Evolutionary conservation across 2,888 invertebrate genomes (phyloP), one percentile per base, ranked within the genome.

Genomic region (Ectemnius lituratus): DNA sequence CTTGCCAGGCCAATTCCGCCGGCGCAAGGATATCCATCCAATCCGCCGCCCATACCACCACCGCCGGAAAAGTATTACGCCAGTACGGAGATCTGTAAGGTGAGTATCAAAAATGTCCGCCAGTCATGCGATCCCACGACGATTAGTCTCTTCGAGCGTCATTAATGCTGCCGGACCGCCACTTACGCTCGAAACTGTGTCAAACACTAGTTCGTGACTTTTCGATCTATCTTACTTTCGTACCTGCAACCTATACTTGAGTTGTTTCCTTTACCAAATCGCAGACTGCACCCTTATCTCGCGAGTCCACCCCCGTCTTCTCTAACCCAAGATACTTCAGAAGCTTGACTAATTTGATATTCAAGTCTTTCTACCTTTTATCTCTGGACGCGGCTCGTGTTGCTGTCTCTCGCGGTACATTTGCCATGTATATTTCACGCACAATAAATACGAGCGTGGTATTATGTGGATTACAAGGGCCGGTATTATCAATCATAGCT

Each of bases 41-140:
- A 93, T 89, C 94, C 93, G 82, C 93, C 93, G 67, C 93, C 94
- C 78, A 93, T 94, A 85, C 94, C 94, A 75, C 95, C 94, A 72
- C 94, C 94, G 58, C 93, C 94, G 71, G 94, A 94, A 90, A 93
- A 94, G 90, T 95, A 95, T 91, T 95, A 95, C 91, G 94, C 95
- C 81, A 94, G 94, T 83, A 94, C 94, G 77, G 94, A 95, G 91
- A 94, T 95, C 85, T 88, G 89, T 76, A 89, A 90, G 90, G 90
- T 90, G 82, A 88, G 89, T 84, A 76, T 76, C 78, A 80, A 83
- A 83, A 83, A 84, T 78, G 79, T 75, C 77, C 62, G 59, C 18
- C 76, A 75, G 80, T 76, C 83, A 84, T 76, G 83, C 83, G 82
- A 84, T 82, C 83, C 37, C 82, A 71, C 52, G 72, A 63, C 82